Conservation (phyloP, 2,888 invertebrate species). For the Eurytoma adleriae region DNA sequence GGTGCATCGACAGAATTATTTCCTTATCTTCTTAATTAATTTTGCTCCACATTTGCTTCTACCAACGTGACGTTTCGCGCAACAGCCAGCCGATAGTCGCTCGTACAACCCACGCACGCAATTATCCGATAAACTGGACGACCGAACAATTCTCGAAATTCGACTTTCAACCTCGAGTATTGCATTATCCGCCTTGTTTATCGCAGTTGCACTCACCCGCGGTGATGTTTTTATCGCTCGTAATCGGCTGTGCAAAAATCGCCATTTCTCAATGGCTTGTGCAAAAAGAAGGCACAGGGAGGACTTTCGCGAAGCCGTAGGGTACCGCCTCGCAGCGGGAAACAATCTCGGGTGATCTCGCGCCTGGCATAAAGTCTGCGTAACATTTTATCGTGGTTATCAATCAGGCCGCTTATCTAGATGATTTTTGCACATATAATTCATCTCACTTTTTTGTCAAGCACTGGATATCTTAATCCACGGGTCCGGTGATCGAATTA, state of each 20-base stretch:
- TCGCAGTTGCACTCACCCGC: background rate
- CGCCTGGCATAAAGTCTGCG: conserved; percentile 52
- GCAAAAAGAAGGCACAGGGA: background rate
- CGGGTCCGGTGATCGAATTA: conserved; percentile 52
- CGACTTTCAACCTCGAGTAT: conserved; percentile 17
- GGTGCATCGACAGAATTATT: conserved; percentile 39
- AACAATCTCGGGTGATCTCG: conserved; percentile 54
- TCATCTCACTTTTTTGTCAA: conserved; percentile 55
- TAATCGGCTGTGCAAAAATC: background rate
- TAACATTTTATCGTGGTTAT: conserved; percentile 54
- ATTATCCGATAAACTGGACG: conserved; percentile 17
- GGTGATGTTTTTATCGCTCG: background rate
- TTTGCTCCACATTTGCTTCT: conserved; percentile 28
- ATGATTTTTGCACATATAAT: conserved; percentile 59
- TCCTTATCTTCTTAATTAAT: conserved; percentile 50
- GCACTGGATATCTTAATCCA: conserved; percentile 63
- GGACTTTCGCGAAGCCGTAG: background rate
- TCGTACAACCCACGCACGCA: conserved; percentile 23
- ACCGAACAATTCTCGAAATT: conserved; percentile 32
- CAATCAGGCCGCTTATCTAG: conserved; percentile 55
- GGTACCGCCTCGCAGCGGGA: conserved; percentile 42
- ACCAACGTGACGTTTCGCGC: conserved; percentile 5
- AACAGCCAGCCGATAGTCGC: conserved; percentile 20
- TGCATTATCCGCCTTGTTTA: background rate
- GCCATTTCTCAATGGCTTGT: conserved; percentile 21